Evolutionary conservation across 1,140 invertebrate species (phyloP), one percentile per base, ranked within the genome.

Genomic region (Cydia amplana): DNA sequence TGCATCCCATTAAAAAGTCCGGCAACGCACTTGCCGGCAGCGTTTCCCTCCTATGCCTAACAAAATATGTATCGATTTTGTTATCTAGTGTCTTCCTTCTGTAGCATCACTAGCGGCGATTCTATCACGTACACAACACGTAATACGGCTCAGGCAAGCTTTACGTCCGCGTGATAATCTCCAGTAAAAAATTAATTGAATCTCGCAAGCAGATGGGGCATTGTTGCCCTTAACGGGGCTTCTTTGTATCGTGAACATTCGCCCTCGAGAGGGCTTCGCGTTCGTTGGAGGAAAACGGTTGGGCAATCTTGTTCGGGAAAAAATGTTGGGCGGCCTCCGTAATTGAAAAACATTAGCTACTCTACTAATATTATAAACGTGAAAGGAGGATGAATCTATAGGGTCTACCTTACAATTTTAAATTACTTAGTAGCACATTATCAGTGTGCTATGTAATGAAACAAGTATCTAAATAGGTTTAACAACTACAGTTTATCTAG

Each of bases 111-210:
- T 40, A 40, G 36, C 36, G 7, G 4, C 55, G 9, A 81, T 83
- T 60, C 23, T 46, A 72, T 51, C 46, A 74, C 67, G 65, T 79
- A 75, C 64, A 73, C 74, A 64, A 85, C 76, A 85, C 80, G 80
- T 85, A 85, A 84, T 85, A 82, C 77, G 77, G 76, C 73, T 76
- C 75, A 72, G 60, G 73, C 79, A 78, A 84, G 82, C 80, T 85
- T 85, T 86, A 89, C 83, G 83, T 86, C 88, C 88, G 87, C 91
- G 91, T 92, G 92, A 93, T 93, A 92, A 93, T 93, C 91, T 91
- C 82, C 87, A 88, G 89, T 93, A 92, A 93, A 93, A 93, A 93
- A 88, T 93, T 92, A 93, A 93, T 93, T 92, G 89, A 92, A 93
- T 92, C 88, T 88, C 84, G 82, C 81, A 84, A 85, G 83, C 89